phyloP scores from a whole-genome alignment of 1,140 invertebrate species.

The Cardiocondyla obscurior region DNA sequence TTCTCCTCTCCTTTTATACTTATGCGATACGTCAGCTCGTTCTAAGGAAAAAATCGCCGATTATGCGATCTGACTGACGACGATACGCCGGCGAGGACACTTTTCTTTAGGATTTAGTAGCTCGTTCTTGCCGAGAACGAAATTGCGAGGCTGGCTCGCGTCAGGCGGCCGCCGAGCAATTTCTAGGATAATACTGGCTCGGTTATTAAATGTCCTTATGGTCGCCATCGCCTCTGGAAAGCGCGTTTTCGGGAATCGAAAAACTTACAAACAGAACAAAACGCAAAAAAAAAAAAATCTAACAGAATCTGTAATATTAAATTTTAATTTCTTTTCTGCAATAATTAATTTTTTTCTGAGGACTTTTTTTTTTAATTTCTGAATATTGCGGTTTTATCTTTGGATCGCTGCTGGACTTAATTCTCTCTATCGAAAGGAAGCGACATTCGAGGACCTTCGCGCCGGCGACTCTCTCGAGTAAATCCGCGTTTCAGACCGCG shows the following conservation, averaged over 20 bases:
- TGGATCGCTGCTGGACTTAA: no score
- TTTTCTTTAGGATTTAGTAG: conserved; percentile 39
- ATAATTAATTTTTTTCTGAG: neutral
- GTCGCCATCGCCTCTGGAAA: neutral
- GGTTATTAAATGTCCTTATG: conserved; percentile 45
- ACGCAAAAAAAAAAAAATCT: neutral
- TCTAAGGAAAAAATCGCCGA: conserved; percentile 56
- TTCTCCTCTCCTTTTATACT: conserved; percentile 17
- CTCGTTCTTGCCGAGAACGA: conserved; percentile 24
- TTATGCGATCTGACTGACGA: conserved; percentile 57
- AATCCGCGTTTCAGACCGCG: conserved; percentile 56
- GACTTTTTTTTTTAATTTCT: neutral
- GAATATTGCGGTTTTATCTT: neutral
- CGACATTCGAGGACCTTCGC: neutral
- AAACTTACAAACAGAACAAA: neutral
- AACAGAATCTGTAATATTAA: neutral
- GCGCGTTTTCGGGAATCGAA: neutral
- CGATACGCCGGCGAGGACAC: conserved; percentile 42
- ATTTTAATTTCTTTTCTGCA: neutral
- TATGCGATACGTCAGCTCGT: conserved; percentile 36
- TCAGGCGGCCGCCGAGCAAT: conserved; percentile 23
- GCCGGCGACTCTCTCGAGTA: neutral
- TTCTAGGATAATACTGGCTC: conserved; percentile 45
- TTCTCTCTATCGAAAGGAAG: neutral
- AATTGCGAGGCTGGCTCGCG: conserved; percentile 43